These are phyloP conservation scores for Vesta saturnalis DNA, from an alignment of 2,888 invertebrate genomes.

Conservation along the genomic window DNA sequence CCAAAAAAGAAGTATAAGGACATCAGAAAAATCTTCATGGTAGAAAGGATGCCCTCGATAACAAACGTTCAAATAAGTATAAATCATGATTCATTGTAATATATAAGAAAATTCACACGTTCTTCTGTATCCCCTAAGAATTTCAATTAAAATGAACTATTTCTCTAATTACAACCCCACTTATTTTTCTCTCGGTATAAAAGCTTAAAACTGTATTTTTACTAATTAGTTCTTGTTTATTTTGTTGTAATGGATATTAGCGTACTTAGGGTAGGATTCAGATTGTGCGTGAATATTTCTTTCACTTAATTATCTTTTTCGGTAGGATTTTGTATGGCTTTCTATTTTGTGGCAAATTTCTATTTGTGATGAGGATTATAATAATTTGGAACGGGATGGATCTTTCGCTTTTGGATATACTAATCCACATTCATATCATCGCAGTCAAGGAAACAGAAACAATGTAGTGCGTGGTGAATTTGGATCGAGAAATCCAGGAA, in stretches of 20 bases:
- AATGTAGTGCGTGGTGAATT: constrained; percentile 77
- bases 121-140: constrained; percentile 50
- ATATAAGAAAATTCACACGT: constrained; percentile 43
- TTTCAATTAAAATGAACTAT: constrained; percentile 48
- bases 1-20: constrained; percentile 56
- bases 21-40: constrained; percentile 60
- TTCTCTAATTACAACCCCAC: constrained; percentile 44
- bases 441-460: constrained; percentile 72
- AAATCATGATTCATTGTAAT: constrained; percentile 41
- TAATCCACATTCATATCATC: constrained; percentile 76
- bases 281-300: not conserved
- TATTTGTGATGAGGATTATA: constrained; percentile 62
- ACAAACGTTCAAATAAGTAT: constrained; percentile 49
- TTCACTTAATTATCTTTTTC: constrained; percentile 14
- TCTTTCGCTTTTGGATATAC: constrained; percentile 81
- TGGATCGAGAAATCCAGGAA: constrained; percentile 77
- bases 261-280: not conserved
- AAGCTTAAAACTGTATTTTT: constrained; percentile 37
- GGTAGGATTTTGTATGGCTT: constrained; percentile 4
- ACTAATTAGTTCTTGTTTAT: constrained; percentile 34
- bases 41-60: constrained; percentile 54
- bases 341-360: not conserved
- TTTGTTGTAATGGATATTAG: not conserved
- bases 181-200: constrained; percentile 40
- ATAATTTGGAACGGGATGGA: constrained; percentile 75